These are phyloP conservation scores for Holocentrus rufus DNA, from an alignment of 2,797 vertebrate species.

Conservation along the genomic window DNA sequence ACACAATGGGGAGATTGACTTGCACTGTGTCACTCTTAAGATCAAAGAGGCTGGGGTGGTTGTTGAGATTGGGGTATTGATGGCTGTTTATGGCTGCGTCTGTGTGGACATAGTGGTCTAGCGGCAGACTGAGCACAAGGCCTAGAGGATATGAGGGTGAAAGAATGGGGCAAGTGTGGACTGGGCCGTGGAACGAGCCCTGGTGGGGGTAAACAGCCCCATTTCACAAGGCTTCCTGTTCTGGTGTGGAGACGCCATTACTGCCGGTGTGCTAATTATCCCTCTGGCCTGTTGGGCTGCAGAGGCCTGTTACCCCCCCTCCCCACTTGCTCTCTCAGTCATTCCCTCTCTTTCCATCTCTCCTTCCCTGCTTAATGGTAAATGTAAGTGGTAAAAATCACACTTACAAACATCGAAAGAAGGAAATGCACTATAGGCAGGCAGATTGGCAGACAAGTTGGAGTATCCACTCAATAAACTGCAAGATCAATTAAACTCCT, in stretches of 20 bases:
- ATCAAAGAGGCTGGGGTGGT: conserved; percentile 63
- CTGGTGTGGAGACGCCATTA: conserved; percentile 73
- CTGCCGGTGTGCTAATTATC: conserved; percentile 77
- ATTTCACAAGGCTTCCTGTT: conserved; percentile 76
- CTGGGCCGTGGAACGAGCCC: conserved; percentile 50
- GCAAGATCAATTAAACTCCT: conserved; percentile 31
- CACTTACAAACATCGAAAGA: conserved; percentile 51
- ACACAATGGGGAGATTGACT: conserved; percentile 66
- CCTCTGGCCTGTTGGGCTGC: conserved; percentile 56
- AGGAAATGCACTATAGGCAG: conserved; percentile 10
- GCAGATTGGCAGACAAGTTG: conserved; percentile 6
- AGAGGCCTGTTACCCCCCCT: conserved; percentile 34
- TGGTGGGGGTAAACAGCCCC: conserved; percentile 64
- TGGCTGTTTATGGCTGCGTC: conserved; percentile 73
- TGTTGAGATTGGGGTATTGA: conserved; percentile 56
- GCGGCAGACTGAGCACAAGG: conserved; percentile 51
- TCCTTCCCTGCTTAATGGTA: conserved; percentile 58
- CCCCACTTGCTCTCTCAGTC: conserved; percentile 19
- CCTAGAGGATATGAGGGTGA: conserved; percentile 69
- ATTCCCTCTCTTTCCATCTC: conserved; percentile 36
- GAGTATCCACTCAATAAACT: conserved; percentile 17
- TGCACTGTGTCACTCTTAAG: conserved; percentile 36
- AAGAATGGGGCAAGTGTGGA: conserved; percentile 71
- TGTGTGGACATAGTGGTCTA: conserved; percentile 72
- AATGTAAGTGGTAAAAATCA: conserved; percentile 67